phyloP scores from a whole-genome alignment of 2,888 invertebrate species.

The Dicyrtomina minuta region DNA sequence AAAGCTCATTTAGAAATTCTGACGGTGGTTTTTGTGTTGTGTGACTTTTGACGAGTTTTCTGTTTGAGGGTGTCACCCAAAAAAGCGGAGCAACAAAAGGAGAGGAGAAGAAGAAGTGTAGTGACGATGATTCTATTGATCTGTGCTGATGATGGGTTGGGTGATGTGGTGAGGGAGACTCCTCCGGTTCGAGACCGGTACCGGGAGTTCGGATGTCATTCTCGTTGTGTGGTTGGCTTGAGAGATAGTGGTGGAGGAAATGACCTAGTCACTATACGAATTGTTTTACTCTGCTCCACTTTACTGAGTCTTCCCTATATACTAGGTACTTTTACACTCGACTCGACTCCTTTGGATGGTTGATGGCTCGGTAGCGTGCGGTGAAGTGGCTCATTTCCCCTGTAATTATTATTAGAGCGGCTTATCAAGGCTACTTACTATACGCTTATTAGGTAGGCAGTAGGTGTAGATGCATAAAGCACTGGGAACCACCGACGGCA shows the following conservation, averaged over 20 bases:
- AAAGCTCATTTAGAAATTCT: neutral
- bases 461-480: no score
- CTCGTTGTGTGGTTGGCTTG: neutral
- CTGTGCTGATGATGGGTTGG: no score
- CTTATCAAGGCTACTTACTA: constrained; percentile 17
- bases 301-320: neutral
- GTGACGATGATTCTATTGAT: no score
- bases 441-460: no score
- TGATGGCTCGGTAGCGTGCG: neutral
- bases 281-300: neutral
- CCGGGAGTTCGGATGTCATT: neutral
- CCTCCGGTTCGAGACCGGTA: no score
- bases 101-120: no score
- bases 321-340: no score
- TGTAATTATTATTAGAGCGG: constrained; percentile 30
- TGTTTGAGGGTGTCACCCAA: no score
- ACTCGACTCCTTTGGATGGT: neutral
- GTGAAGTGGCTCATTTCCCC: constrained; percentile 21
- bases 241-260: constrained; percentile 27
- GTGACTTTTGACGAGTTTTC: neutral
- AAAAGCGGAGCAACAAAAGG: no score
- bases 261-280: constrained; percentile 20
- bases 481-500: no score
- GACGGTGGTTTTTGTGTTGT: constrained; percentile 5
- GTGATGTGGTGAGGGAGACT: no score